A percentile compares a stretch with the other conserved stretches of the same genome.
Conservation (phyloP, 2,888 invertebrate species). For the Hypsopygia costalis region DNA sequence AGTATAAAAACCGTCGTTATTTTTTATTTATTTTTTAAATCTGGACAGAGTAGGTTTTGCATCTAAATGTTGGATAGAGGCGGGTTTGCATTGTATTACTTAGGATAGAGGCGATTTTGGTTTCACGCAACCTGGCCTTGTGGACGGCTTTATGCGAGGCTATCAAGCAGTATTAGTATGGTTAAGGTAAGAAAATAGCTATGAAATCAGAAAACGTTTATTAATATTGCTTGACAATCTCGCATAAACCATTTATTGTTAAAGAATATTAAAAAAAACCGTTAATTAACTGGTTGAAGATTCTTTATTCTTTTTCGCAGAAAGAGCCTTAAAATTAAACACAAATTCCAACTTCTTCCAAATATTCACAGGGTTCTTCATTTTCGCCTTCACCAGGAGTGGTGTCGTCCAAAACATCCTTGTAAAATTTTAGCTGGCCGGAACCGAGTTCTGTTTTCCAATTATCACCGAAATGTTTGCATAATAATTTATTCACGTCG, state of each 20-base stretch:
- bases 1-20: not conserved
- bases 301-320: no score
- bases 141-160: constrained; percentile 6
- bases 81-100: constrained; percentile 7
- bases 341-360: constrained; percentile 18
- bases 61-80: constrained; percentile 10
- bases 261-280: no score
- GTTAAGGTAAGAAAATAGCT: no score
- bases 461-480: constrained; percentile 13
- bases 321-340: constrained; percentile 8
- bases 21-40: constrained; percentile 5
- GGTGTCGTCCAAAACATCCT: constrained; percentile 11
- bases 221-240: no score
- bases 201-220: no score
- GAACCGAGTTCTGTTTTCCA: constrained; percentile 17
- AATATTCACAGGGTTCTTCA: constrained; percentile 22
- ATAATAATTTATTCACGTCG: constrained; percentile 13
- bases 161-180: constrained; percentile 5
- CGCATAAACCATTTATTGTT: no score
- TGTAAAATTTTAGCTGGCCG: constrained; percentile 17
- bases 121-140: constrained; percentile 4
- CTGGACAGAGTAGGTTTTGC: constrained; percentile 8
- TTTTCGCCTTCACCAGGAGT: constrained; percentile 14
- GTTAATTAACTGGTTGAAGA: no score
- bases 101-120: constrained; percentile 12